These are phyloP conservation scores for Rhogogaster chlorosoma DNA, from an alignment of 2,888 invertebrate genomes.

Conservation along the genomic window DNA sequence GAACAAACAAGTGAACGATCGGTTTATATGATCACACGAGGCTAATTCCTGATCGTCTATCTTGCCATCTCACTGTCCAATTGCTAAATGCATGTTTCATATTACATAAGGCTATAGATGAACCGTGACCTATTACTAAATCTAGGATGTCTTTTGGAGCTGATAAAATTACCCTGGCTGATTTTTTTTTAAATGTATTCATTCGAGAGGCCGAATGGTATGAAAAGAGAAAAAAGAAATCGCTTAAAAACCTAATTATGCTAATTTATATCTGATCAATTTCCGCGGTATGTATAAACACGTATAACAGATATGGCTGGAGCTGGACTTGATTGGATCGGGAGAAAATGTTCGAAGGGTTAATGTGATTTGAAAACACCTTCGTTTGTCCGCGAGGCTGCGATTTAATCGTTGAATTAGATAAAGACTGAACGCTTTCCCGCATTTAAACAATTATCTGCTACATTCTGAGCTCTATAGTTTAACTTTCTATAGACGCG, in stretches of 20 bases:
- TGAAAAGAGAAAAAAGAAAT: neutral
- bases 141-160: conserved; percentile 20
- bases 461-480: conserved; percentile 41
- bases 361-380: neutral
- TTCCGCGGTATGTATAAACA: neutral
- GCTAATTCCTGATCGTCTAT: neutral
- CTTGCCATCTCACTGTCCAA: neutral
- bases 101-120: conserved; percentile 6
- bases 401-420: conserved; percentile 36
- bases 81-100: neutral
- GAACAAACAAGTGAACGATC: neutral
- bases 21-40: neutral
- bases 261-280: neutral
- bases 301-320: neutral
- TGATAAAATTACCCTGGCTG: neutral
- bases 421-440: conserved; percentile 51
- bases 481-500: conserved; percentile 50
- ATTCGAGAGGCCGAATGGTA: neutral
- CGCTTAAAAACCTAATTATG: neutral
- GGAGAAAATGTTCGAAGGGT: neutral
- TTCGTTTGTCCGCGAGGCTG: neutral
- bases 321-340: neutral
- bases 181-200: neutral
- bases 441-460: conserved; percentile 52
- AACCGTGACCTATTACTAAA: conserved; percentile 5